Conservation (phyloP, 2,888 invertebrate genomes). For the Drosophila affinis region DNA sequence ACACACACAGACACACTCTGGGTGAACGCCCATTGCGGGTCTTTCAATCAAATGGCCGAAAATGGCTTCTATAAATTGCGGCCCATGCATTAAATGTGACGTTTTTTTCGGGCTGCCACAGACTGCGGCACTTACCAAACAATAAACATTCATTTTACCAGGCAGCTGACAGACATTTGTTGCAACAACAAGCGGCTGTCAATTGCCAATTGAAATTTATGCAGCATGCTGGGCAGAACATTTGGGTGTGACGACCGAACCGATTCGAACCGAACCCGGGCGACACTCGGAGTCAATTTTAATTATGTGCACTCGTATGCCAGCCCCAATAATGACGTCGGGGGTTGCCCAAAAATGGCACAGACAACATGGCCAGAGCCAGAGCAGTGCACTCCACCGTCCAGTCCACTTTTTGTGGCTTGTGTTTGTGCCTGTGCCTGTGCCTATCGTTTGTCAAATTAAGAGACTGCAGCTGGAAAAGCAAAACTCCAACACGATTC, state of each 20-base stretch:
- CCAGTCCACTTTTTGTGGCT: slow-evolving; percentile 44
- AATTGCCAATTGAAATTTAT: slow-evolving; percentile 69
- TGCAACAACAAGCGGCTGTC: slow-evolving; percentile 63
- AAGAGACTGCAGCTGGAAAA: slow-evolving; percentile 29
- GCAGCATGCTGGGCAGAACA: slow-evolving; percentile 52
- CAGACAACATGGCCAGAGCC: slow-evolving; percentile 44
- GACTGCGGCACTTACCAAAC: slow-evolving; percentile 72
- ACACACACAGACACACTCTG: slow-evolving; percentile 31
- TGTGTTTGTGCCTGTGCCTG: slow-evolving; percentile 8
- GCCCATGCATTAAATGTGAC: slow-evolving; percentile 69
- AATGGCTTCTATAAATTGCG: slow-evolving; percentile 74
- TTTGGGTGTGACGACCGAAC: slow-evolving; percentile 69
- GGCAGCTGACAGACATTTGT: slow-evolving; percentile 76
- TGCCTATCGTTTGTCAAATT: slow-evolving; percentile 67
- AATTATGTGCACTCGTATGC: slow-evolving; percentile 71
- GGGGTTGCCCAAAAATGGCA: slow-evolving; percentile 75
- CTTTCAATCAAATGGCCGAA: slow-evolving; percentile 74
- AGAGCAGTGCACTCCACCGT: slow-evolving; percentile 14
- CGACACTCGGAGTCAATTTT: slow-evolving; percentile 76
- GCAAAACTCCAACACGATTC: slow-evolving; percentile 42
- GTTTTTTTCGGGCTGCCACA: slow-evolving; percentile 30
- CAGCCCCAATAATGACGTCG: slow-evolving; percentile 75
- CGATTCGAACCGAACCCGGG: slow-evolving; percentile 27
- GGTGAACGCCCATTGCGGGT: slow-evolving; percentile 72
- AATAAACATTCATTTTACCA: slow-evolving; percentile 77